These are phyloP conservation scores for Sprattus sprattus DNA, from an alignment of 2,113 vertebrate species.

Conservation along the genomic window DNA sequence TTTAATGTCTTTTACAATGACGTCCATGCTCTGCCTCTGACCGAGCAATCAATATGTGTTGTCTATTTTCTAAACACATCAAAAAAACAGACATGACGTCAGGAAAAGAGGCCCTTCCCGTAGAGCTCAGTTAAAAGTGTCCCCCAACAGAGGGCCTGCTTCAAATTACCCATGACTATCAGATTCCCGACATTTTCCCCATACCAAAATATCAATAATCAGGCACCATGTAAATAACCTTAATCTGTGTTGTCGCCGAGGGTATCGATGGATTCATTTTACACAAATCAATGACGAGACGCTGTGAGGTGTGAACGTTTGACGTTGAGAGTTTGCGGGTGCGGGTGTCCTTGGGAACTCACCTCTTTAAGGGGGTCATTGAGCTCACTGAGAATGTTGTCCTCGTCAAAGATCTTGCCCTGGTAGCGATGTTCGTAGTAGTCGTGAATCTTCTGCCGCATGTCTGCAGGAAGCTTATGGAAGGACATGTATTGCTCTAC, in stretches of 20 bases:
- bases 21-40: neutral
- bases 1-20: neutral
- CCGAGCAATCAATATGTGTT: conserved; percentile 7
- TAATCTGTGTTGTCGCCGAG: neutral
- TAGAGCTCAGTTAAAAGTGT: neutral
- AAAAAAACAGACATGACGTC: neutral
- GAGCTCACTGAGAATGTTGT: conserved; percentile 96
- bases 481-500: conserved; percentile 99
- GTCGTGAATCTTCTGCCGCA: conserved; percentile 98
- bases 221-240: neutral
- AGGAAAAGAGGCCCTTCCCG: neutral
- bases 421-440: conserved; percentile 99
- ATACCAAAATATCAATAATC: conserved; percentile 13
- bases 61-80: neutral
- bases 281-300: neutral
- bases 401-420: conserved; percentile 98
- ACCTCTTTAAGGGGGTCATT: conserved; percentile 98
- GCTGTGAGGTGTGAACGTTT: neutral
- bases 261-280: conserved; percentile 16
- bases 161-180: conserved; percentile 9
- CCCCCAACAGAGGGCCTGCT: neutral
- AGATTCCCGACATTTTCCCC: neutral
- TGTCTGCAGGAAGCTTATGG: conserved; percentile 96
- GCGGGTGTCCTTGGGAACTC: conserved; percentile 52
- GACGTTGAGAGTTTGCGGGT: neutral